A percentile compares a stretch with the other conserved stretches of the same genome.
Evolutionary conservation across 2,113 vertebrate species (phyloP).

Genomic region (Lasiurus borealis): DNA sequence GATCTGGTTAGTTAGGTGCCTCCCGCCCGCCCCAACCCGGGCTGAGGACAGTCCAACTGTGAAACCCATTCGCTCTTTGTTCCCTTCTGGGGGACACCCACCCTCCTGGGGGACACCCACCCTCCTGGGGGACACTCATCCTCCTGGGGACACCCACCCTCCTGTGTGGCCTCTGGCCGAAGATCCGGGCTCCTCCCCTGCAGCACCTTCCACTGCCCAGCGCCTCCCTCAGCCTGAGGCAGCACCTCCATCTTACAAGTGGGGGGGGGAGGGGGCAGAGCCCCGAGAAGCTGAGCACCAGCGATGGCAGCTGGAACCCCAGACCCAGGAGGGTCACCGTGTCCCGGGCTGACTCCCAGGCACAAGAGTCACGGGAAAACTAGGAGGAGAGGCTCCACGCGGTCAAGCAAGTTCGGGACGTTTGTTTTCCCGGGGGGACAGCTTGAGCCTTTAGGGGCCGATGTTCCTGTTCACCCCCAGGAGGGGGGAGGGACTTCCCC

Average conservation of each 20-base stretch:
- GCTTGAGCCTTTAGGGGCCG: not conserved
- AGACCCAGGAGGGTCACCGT: not conserved
- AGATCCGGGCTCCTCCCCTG: too few species aligned
- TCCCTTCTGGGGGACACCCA: not conserved
- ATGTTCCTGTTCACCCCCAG: not conserved
- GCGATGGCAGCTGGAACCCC: not conserved
- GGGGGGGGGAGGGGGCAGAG: accelerated
- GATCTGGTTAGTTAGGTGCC: slow-evolving; percentile 81
- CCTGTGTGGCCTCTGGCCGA: too few species aligned
- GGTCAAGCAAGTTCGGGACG: not conserved
- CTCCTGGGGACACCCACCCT: too few species aligned
- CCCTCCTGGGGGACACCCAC: too few species aligned
- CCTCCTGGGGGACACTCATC: too few species aligned
- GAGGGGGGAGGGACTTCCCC: not conserved
- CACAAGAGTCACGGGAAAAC: not conserved
- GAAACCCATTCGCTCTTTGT: slow-evolving; percentile 34
- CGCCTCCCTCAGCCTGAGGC: not conserved
- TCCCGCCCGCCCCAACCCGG: slow-evolving; percentile 45
- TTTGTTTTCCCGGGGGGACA: not conserved
- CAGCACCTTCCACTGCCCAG: not conserved
- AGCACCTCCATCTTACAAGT: not conserved
- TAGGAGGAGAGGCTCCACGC: not conserved
- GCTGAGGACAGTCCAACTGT: slow-evolving; percentile 74
- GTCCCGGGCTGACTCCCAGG: not conserved
- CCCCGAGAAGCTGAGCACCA: not conserved